These are phyloP conservation scores for Bombycilla garrulus DNA, from an alignment of 2,113 vertebrate species.

Conservation along the genomic window DNA sequence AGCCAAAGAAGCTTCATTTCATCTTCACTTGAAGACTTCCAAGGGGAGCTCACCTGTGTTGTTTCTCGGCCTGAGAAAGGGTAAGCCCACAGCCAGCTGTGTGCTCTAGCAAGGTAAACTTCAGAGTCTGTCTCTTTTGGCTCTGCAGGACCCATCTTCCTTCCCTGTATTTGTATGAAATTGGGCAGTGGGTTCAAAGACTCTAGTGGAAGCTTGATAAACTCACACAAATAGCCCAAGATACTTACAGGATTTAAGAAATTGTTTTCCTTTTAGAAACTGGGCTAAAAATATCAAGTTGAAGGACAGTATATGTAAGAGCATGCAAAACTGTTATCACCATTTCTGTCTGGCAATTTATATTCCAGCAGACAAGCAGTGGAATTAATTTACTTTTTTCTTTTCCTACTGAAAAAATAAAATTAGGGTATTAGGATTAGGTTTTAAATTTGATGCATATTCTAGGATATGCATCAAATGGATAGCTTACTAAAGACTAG, in stretches of 20 bases:
- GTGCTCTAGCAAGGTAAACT: neutral
- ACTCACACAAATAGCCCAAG: neutral
- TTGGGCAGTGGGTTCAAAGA: neutral
- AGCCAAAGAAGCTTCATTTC: neutral
- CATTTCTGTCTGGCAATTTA: neutral
- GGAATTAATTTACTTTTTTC: neutral
- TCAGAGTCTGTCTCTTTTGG: neutral
- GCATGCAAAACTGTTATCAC: neutral
- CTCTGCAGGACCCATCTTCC: neutral
- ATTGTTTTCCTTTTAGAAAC: neutral
- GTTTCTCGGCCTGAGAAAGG: neutral
- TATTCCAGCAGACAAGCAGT: neutral
- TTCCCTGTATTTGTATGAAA: neutral
- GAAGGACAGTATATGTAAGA: neutral
- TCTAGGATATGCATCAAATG: neutral
- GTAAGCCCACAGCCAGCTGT: neutral
- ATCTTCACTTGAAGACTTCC: neutral
- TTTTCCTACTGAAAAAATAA: neutral
- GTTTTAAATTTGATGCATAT: neutral
- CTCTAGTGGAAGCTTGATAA: neutral
- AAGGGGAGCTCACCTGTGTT: neutral
- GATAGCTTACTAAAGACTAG: neutral
- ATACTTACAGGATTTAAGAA: neutral
- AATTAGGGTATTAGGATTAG: too few species aligned
- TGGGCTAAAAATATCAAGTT: neutral